A percentile compares a stretch with the other conserved stretches of the same genome.
phyloP scores from a whole-genome alignment of 2,113 vertebrate species.

The Lagopus leucura region DNA sequence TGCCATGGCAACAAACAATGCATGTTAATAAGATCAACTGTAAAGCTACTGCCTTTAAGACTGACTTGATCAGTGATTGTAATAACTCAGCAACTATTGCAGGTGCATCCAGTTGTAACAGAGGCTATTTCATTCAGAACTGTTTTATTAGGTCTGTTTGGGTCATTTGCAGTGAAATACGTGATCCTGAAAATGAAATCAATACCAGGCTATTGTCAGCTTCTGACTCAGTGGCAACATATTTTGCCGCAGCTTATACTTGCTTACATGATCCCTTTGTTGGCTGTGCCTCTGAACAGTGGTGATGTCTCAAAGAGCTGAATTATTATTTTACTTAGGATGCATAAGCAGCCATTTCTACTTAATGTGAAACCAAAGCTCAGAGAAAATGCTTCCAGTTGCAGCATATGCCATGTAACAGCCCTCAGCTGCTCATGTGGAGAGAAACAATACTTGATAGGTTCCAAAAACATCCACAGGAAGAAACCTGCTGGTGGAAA shows the following conservation, averaged over 20 bases:
- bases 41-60: neutral
- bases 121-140: neutral
- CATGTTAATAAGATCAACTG: neutral
- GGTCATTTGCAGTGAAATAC: neutral
- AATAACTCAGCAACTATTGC: neutral
- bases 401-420: neutral
- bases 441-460: neutral
- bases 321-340: neutral
- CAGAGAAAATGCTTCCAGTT: neutral
- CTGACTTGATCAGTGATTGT: neutral
- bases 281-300: neutral
- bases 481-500: neutral
- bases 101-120: neutral
- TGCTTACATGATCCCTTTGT: neutral
- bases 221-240: neutral
- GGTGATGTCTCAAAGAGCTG: neutral
- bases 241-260: neutral
- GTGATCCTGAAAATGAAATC: neutral
- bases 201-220: neutral
- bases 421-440: constrained; percentile 1
- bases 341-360: neutral
- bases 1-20: neutral
- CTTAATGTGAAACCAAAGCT: neutral
- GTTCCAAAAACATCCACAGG: neutral
- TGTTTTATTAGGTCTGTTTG: neutral